A percentile compares a stretch with the other conserved stretches of the same genome.
phyloP scores from a whole-genome alignment of 1,140 invertebrate genomes.

The Ladona fulva region DNA sequence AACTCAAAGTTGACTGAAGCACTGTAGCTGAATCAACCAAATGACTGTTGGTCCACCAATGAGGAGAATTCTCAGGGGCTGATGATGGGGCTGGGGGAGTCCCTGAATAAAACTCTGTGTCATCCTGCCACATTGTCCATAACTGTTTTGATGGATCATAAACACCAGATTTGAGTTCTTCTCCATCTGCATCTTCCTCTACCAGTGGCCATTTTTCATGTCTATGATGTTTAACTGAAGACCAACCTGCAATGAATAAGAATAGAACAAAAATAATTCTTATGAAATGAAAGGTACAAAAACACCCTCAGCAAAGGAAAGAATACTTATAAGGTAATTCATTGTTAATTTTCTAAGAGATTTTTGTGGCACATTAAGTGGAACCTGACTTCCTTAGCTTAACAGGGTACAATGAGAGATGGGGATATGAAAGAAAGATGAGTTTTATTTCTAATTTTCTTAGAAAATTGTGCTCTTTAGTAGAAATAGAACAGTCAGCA shows the following conservation, averaged over 20 bases:
- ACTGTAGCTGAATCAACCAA: not conserved
- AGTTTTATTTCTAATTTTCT: too few species aligned
- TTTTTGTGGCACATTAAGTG: too few species aligned
- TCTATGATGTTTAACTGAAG: slow-evolving; percentile 68
- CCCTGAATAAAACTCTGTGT: not conserved
- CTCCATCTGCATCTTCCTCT: slow-evolving; percentile 34
- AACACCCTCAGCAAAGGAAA: too few species aligned
- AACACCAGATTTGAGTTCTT: not conserved
- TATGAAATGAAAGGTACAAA: not conserved
- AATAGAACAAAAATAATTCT: slow-evolving; percentile 10
- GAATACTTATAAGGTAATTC: too few species aligned
- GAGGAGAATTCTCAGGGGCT: not conserved
- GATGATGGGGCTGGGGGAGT: not conserved
- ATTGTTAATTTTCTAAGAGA: too few species aligned
- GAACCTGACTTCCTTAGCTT: too few species aligned
- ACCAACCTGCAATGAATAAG: slow-evolving; percentile 60
- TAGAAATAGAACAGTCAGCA: too few species aligned
- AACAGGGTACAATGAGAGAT: too few species aligned
- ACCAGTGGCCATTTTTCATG: slow-evolving; percentile 77
- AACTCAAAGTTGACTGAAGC: not conserved
- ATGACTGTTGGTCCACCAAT: not conserved
- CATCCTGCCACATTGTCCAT: not conserved
- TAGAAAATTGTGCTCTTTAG: too few species aligned
- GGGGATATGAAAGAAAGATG: too few species aligned
- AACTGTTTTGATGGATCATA: not conserved